Evolutionary conservation across 2,797 vertebrate species (phyloP), one percentile per base, ranked within the genome.

Genomic region (Pseudopleuronectes americanus): DNA sequence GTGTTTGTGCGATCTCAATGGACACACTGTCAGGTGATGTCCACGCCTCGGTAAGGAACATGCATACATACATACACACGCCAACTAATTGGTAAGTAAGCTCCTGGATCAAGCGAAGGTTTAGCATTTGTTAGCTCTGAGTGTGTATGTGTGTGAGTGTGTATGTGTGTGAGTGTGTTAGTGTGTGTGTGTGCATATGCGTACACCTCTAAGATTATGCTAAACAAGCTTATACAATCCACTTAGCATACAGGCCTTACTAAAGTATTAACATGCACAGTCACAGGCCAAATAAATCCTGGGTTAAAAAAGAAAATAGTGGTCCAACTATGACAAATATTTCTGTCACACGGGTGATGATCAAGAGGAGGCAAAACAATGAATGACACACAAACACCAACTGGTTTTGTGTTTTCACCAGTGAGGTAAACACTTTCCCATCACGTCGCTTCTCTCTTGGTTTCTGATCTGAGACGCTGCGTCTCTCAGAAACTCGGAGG

Each of bases 241-340:
- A 83, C 56, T 88, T 85, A 88, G 78, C 70, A 85, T 77, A 79
- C 64, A 77, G 64, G 63, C 70, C 75, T 55, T 85, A 83, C 86
- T 84, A 76, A 81, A 86, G 69, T 80, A 85, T 86, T 86, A 90
- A 72, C 81, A 87, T 89, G 84, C 84, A 73, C 60, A 81, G 79
- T 88, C 85, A 89, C 87, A 84, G 64, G 74, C 75, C 45, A 71
- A 71, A 83, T 82, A 84, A 84, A 80, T 74, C 76, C 66, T 16
- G 53, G 59, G 62, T 16, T 23, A 22, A 57, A 45, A 36, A 55
- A 17, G 4, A 19, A 66, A 51, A 60, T 41, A 62, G n/a, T 56
- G 55, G 57, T 62, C 64, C 70, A 83, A 80, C 59, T 69, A 54
- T 41, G 2, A 24, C 2, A 9, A 64, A 72, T 82, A 64, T 82